Conservation (phyloP, 2,797 vertebrate species). For the Xiphophorus birchmanni region DNA sequence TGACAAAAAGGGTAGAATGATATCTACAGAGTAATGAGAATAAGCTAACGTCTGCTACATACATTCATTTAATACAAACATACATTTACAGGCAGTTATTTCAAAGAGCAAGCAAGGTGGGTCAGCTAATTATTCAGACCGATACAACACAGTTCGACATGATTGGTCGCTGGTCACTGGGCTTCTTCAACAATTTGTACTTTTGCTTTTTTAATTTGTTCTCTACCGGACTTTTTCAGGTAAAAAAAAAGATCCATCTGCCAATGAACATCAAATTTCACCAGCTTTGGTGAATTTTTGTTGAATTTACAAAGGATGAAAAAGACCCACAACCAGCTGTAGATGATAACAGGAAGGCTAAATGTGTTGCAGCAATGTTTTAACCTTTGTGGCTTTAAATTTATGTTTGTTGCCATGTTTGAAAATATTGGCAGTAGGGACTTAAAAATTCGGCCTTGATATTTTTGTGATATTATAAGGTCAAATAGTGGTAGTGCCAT, state of each 20-base stretch:
- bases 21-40: background rate
- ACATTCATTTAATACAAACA: conserved; percentile 7
- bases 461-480: background rate
- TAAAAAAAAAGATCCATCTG: background rate
- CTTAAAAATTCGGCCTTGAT: background rate
- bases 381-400: background rate
- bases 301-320: background rate
- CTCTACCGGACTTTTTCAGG: background rate
- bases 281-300: background rate
- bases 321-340: background rate
- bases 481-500: background rate
- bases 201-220: background rate
- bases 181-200: background rate
- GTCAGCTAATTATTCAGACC: background rate
- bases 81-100: conserved; percentile 12
- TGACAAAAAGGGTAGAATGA: background rate
- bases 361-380: background rate
- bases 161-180: background rate
- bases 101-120: background rate
- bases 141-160: background rate
- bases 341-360: background rate
- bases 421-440: background rate
- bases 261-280: background rate
- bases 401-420: background rate
- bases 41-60: conserved; percentile 2